Conservation (phyloP, 2,888 invertebrate genomes). For the Cordilura impudica region DNA sequence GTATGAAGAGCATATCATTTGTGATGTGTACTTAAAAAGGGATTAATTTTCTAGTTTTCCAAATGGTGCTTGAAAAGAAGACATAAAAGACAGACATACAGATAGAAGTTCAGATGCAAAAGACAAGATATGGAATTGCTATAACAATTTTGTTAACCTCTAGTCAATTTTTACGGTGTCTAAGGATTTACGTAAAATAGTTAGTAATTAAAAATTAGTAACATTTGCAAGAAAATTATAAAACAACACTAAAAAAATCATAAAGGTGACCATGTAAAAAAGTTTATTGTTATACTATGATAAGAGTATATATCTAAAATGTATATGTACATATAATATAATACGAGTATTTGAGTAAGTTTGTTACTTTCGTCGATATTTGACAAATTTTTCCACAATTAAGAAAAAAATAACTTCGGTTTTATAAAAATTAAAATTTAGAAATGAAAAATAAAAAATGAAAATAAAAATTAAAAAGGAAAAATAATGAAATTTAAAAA, state of each 20-base stretch:
- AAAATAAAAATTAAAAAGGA: no score
- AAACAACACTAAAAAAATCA: background rate
- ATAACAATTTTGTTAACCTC: background rate
- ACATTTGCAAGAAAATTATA: background rate
- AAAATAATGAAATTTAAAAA: no score
- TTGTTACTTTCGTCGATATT: no score
- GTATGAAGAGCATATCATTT: slow-evolving; percentile 37
- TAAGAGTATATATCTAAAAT: no score
- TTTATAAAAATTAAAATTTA: no score
- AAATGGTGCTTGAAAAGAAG: slow-evolving; percentile 6
- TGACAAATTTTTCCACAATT: no score
- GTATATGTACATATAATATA: no score
- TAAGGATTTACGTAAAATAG: background rate
- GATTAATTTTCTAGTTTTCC: slow-evolving; percentile 45
- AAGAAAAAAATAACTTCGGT: no score
- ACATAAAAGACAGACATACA: background rate
- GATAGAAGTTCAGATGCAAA: background rate
- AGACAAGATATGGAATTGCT: background rate
- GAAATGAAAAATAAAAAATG: no score
- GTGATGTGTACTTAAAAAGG: slow-evolving; percentile 40
- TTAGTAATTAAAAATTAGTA: slow-evolving; percentile 28
- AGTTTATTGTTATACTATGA: no score
- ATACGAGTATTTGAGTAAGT: no score
- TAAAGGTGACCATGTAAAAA: background rate
- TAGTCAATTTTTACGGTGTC: background rate